Percentiles rank a stretch among this genome's conserved stretches.
phyloP scores from a whole-genome alignment of 2,797 vertebrate species.

The Coregonus suidteri region DNA sequence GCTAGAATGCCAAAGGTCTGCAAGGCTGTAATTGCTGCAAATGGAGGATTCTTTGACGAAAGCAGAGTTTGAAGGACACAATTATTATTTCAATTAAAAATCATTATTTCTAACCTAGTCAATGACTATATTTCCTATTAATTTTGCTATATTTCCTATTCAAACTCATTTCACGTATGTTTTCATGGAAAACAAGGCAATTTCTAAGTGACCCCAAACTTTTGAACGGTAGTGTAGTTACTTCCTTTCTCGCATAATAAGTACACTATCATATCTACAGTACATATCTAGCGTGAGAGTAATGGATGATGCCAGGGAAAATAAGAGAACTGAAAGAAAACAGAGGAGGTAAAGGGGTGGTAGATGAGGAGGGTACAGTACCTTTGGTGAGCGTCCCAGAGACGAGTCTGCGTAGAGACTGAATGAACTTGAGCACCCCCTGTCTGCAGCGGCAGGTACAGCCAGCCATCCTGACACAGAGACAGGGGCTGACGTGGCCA shows the following conservation, averaged over 20 bases:
- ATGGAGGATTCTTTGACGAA: too few relatives aligned
- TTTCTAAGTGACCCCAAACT: too few relatives aligned
- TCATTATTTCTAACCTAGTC: too few relatives aligned
- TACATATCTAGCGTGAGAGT: background rate
- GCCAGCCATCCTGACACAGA: constrained; percentile 70
- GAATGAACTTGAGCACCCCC: constrained; percentile 78
- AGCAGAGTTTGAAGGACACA: too few relatives aligned
- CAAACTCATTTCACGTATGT: too few relatives aligned
- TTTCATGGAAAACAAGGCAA: too few relatives aligned
- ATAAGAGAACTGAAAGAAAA: background rate
- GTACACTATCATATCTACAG: background rate
- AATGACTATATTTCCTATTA: too few relatives aligned
- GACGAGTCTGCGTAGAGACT: constrained; percentile 76
- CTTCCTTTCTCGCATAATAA: background rate
- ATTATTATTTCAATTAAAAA: too few relatives aligned
- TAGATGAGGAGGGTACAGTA: constrained; percentile 48
- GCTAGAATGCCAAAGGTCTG: too few relatives aligned
- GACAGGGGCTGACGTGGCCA: constrained; percentile 6
- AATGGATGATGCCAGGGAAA: background rate
- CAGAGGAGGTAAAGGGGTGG: background rate
- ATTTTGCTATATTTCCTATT: too few relatives aligned
- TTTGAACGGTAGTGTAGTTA: background rate
- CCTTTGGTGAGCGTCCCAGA: constrained; percentile 80
- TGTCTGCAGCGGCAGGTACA: constrained; percentile 78
- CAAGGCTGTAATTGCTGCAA: too few relatives aligned